phyloP scores from a whole-genome alignment of 2,113 vertebrate genomes.

The Oncorhynchus tshawytscha region DNA sequence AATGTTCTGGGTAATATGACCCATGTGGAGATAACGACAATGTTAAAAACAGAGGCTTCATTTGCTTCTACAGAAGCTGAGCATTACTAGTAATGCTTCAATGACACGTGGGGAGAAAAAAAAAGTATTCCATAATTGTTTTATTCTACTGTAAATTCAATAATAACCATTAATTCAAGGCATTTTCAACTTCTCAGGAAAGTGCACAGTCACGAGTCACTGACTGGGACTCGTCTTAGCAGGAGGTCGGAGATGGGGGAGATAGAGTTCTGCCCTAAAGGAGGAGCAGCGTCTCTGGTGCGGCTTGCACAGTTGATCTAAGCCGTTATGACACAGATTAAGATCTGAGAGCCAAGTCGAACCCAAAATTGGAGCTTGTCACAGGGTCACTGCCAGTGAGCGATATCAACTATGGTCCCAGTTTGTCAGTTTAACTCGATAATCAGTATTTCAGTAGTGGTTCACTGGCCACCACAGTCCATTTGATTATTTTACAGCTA shows the following conservation, averaged over 20 bases:
- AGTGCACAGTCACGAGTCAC: background rate
- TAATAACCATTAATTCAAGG: background rate
- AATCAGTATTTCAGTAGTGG: slow-evolving; percentile 28
- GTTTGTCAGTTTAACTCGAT: slow-evolving; percentile 24
- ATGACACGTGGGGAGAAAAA: background rate
- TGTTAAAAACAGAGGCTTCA: background rate
- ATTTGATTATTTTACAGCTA: too few species aligned
- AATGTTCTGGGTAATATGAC: slow-evolving; percentile 8
- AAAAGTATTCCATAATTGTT: too few species aligned
- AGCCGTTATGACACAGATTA: slow-evolving; percentile 17
- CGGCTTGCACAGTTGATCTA: background rate
- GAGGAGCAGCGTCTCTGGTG: background rate
- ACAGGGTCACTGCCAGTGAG: slow-evolving; percentile 1
- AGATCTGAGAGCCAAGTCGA: slow-evolving; percentile 1
- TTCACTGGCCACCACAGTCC: background rate
- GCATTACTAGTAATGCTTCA: background rate
- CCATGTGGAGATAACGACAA: slow-evolving; percentile 21
- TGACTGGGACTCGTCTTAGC: background rate
- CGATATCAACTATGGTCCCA: background rate
- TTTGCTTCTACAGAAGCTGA: background rate
- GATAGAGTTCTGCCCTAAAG: background rate
- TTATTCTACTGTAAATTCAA: background rate
- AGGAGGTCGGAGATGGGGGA: background rate
- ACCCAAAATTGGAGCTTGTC: background rate
- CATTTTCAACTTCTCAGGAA: background rate